These are phyloP conservation scores for Acanthis flammea DNA, from an alignment of 2,797 vertebrate genomes.

Conservation along the genomic window DNA sequence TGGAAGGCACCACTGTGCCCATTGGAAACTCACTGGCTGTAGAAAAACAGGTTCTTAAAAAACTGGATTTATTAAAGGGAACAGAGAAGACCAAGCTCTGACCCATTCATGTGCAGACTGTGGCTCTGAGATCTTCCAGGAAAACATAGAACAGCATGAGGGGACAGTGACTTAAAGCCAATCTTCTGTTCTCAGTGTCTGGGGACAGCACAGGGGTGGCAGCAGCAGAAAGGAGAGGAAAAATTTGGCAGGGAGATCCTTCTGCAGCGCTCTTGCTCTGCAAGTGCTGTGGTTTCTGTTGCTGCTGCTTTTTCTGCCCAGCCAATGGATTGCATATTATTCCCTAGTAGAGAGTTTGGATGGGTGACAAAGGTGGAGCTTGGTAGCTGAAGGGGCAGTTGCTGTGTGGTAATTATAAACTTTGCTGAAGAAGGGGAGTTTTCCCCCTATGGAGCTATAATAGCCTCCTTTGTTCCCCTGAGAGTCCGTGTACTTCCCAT, in stretches of 20 bases:
- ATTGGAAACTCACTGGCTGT: fast-evolving
- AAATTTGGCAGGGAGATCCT: background rate
- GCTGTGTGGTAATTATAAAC: background rate
- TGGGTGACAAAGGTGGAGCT: background rate
- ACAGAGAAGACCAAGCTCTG: background rate
- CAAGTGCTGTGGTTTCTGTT: background rate
- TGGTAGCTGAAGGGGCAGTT: background rate
- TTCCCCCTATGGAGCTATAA: background rate
- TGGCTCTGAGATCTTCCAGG: background rate
- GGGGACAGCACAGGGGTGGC: background rate
- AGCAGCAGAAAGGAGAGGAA: background rate
- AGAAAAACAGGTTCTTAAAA: background rate
- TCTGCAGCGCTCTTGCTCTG: fast-evolving
- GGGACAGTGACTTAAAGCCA: background rate
- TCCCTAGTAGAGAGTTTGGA: background rate
- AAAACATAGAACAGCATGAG: background rate
- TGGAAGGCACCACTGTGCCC: fast-evolving
- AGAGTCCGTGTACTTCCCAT: fast-evolving
- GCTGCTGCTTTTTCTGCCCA: background rate
- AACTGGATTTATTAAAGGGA: background rate
- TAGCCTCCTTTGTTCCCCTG: background rate
- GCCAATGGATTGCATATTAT: background rate
- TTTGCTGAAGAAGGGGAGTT: background rate
- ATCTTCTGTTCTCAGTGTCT: fast-evolving
- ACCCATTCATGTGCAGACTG: fast-evolving